Conservation (phyloP, 2,113 vertebrate genomes). For the Mystacornis crossleyi region DNA sequence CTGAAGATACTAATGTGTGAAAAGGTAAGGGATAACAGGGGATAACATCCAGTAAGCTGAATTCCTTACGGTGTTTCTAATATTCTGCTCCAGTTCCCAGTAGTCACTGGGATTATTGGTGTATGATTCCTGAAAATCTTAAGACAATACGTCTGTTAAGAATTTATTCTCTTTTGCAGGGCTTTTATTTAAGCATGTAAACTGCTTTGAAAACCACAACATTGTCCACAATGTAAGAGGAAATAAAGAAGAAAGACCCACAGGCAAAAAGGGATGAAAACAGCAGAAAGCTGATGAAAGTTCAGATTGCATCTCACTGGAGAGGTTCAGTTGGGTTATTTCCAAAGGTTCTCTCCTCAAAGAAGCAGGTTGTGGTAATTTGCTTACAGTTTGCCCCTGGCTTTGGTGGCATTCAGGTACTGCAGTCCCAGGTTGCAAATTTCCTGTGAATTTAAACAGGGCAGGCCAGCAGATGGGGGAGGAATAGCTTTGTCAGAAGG, state of each 20-base stretch:
- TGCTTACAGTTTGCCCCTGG: background rate
- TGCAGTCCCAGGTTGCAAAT: background rate
- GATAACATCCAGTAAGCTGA: background rate
- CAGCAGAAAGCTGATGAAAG: slow-evolving; percentile 8
- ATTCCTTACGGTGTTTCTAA: slow-evolving; percentile 4
- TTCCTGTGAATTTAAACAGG: background rate
- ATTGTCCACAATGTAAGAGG: background rate
- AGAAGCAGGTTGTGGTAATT: background rate
- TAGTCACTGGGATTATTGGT: background rate
- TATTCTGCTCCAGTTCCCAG: slow-evolving; percentile 21
- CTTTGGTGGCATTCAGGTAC: background rate
- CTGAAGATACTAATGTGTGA: background rate
- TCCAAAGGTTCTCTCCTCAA: slow-evolving; percentile 30
- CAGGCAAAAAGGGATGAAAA: background rate
- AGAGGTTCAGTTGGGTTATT: slow-evolving; percentile 26
- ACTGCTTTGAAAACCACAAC: slow-evolving; percentile 43
- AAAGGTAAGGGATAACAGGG: background rate
- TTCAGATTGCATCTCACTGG: background rate
- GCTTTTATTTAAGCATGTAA: slow-evolving; percentile 33
- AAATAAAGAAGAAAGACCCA: background rate
- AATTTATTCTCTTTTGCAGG: background rate
- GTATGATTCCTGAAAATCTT: background rate
- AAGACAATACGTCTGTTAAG: slow-evolving; percentile 1
- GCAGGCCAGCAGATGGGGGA: background rate
- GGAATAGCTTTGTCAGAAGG: slow-evolving; percentile 44